Conservation (phyloP, 2,113 vertebrate species). For the Oreocharis arfaki region DNA sequence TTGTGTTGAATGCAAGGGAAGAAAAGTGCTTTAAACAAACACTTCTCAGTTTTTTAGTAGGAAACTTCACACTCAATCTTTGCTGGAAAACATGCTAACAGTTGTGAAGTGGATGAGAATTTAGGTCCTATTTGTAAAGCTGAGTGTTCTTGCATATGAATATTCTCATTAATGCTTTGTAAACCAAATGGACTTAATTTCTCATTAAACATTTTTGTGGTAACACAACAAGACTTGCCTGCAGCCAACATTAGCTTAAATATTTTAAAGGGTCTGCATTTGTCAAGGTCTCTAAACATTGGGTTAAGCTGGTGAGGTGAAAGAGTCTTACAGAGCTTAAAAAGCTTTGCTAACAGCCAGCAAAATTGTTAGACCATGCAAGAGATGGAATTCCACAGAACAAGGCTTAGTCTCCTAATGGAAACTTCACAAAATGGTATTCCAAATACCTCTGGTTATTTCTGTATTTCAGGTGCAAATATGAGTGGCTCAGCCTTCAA, state of each 20-base stretch:
- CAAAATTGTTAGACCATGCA: background rate
- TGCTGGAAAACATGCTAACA: background rate
- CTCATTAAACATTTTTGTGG: slow-evolving; percentile 10
- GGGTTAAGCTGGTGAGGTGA: slow-evolving; percentile 1
- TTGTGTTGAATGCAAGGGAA: background rate
- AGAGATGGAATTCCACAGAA: background rate
- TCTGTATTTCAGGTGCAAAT: background rate
- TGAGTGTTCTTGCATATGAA: background rate
- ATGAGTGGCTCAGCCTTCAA: background rate
- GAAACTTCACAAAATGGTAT: background rate
- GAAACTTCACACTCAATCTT: background rate
- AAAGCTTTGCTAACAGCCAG: background rate
- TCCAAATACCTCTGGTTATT: background rate
- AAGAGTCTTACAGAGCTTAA: background rate
- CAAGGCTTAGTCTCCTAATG: background rate
- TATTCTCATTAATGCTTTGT: slow-evolving; percentile 20
- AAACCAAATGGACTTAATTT: background rate
- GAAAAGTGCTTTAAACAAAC: background rate
- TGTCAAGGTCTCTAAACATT: slow-evolving; percentile 16
- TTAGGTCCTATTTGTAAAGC: background rate
- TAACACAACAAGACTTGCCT: slow-evolving; percentile 35
- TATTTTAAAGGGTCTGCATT: slow-evolving; percentile 58
- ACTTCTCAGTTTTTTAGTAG: background rate
- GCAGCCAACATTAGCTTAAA: slow-evolving; percentile 39
- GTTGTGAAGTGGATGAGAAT: background rate